Evolutionary conservation across 2,888 invertebrate species (phyloP), one percentile per base, ranked within the genome.

Genomic region (Meloe dianella): DNA sequence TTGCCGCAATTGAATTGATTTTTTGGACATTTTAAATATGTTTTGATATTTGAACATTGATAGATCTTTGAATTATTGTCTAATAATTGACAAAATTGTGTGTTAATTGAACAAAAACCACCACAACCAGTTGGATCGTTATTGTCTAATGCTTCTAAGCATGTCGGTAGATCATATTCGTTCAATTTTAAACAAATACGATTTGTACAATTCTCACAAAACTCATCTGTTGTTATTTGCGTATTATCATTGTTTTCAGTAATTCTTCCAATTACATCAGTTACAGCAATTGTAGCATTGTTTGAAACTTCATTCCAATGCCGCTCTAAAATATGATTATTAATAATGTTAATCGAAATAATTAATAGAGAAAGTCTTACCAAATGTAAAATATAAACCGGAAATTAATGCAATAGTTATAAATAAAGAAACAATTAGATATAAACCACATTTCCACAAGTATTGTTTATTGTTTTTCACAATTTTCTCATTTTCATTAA

Each of bases 1-100:
- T 92, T 91, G n/a, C 87, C 87, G 79, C 93, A 93, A 63, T 89
- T 89, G 89, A 91, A 92, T 77, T 90, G 89, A 65, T 88, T 85
- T 30, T 87, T 82, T 17, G 89, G 85, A 76, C 92, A 93, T 57
- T 86, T 85, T 62, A 88, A 86, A 57, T 85, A 84, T 64, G 86
- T 84, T 67, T 87, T 86, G 72, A 89, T 79, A 74, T 88, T 86
- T 56, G 89, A 87, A 76, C 86, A 89, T 84, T 82, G 81, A 63
- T 76, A 86, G 8, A 89, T 86, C 7, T 84, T 84, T 7, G 84
- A 81, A 7, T 84, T 80, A 64, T 83, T 84, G 74, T 90, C 88
- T 57, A 91, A 84, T 56, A 87, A 80, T 75, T 89, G 88, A 77
- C 91, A 91, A 63, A 88, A 88, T 77, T 91, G 89, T 0, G 86